Percentiles rank a stretch among this genome's conserved stretches.
Conservation (phyloP, 2,113 vertebrate genomes). For the Gallinago media region DNA sequence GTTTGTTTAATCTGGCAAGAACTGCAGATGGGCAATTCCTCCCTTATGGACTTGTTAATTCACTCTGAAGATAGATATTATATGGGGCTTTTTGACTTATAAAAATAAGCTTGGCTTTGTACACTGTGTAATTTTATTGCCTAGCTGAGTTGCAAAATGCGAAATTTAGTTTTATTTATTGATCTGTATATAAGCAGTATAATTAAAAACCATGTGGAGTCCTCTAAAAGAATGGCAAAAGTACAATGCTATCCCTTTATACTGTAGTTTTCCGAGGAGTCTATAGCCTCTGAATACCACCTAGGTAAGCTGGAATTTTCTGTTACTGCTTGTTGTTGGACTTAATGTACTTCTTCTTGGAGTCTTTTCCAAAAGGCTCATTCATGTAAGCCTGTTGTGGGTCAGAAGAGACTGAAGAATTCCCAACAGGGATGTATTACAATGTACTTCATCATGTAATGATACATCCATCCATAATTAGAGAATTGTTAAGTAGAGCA, state of each 20-base stretch:
- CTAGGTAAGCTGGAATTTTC: constrained; percentile 64
- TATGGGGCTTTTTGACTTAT: not conserved
- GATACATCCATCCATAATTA: constrained; percentile 64
- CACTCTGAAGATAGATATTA: not conserved
- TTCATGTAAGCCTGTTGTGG: constrained; percentile 59
- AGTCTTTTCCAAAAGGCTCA: constrained; percentile 43
- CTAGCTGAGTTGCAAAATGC: not conserved
- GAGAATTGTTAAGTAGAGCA: constrained; percentile 37
- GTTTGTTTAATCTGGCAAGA: not conserved
- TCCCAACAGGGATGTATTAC: constrained; percentile 56
- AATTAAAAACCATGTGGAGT: not conserved
- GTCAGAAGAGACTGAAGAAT: constrained; percentile 32
- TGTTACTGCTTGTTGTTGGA: constrained; percentile 45
- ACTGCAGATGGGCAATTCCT: not conserved
- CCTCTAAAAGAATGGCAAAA: constrained; percentile 31
- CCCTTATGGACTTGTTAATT: not conserved
- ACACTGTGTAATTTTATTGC: not conserved
- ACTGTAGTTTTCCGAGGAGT: constrained; percentile 66
- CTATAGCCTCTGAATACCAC: constrained; percentile 57
- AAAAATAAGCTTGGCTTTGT: not conserved
- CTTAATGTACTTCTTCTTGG: constrained; percentile 8
- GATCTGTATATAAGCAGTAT: constrained; percentile 15
- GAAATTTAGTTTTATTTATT: not conserved
- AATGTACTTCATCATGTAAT: constrained; percentile 34
- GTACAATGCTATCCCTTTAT: constrained; percentile 67